Base-by-base conservation (phyloP, 1,140 invertebrate species). In the Cecropterus lyciades region DNA sequence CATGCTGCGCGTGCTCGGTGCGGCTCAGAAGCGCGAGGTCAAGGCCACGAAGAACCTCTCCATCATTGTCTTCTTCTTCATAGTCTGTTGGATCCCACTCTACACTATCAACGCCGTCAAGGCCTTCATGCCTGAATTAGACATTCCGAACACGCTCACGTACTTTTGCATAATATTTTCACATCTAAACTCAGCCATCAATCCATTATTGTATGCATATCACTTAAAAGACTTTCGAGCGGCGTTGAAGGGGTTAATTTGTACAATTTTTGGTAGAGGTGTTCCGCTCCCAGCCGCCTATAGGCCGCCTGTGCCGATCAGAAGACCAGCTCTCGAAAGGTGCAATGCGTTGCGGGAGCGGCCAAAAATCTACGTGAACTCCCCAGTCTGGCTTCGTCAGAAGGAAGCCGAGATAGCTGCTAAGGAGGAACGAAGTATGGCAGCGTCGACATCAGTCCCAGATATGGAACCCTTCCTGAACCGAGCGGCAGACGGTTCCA, bases 21-120 rank as follows among this genome's bases (percentile, higher is more conserved):
- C 96, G 0, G 96, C 96, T 0, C 95, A 96, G 66, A 96, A 96
- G 72, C 93, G 96, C n/a, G 97, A 98, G 84, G 96, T 98, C 1
- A 98, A 98, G 90, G 97, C 97, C 6, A 98, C 97, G 0, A 97
- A 98, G 79, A 98, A 97, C 86, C 93, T 98, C 0, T 96, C 96
- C 43, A 96, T 98, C 65, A 98, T 98, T 53, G 97, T 98, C 0
- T 90, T 97, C 33, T 98, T 98, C 91, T 98, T 98, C 92, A 97
- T 98, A 89, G 93, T 98, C 48, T 98, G 97, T 81, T 98, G 97
- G 97, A 96, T 98, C 52, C 97, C 97, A 0, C 92, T 98, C 2
- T 98, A 98, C 90, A 98, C 97, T 17, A 97, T 98, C 69, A 98
- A 98, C 86, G 97, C 96, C 73, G 93, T 98, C 13, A 94, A 96